These are phyloP conservation scores for Dasypus novemcinctus DNA, from an alignment of 2,113 vertebrate species.

Conservation along the genomic window DNA sequence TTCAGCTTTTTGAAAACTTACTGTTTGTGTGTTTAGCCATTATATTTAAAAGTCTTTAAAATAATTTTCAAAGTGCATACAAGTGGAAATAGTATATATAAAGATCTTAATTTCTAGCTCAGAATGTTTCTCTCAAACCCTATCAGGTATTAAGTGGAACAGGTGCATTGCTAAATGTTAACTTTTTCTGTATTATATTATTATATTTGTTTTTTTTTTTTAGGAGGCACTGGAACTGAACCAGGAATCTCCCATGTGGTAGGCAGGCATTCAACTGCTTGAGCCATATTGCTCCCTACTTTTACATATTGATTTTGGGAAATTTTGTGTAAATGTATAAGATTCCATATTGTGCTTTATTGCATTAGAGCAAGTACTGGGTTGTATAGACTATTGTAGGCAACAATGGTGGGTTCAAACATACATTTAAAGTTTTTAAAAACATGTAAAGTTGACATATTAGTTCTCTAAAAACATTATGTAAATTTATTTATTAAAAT, in stretches of 20 bases:
- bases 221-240: too few species aligned
- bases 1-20: background rate
- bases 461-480: background rate
- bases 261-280: too few species aligned
- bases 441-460: conserved; percentile 6
- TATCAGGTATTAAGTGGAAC: background rate
- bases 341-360: background rate
- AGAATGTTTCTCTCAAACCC: background rate
- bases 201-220: too few species aligned
- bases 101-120: background rate
- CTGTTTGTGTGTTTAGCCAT: background rate
- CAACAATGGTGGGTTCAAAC: too few species aligned
- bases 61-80: background rate
- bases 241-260: too few species aligned
- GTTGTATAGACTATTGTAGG: too few species aligned
- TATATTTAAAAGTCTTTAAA: conserved; percentile 30
- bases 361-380: too few species aligned
- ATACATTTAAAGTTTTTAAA: background rate
- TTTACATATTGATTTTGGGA: too few species aligned
- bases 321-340: background rate
- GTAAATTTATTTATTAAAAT: conserved; percentile 30
- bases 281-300: too few species aligned
- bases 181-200: background rate
- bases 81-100: background rate
- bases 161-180: background rate